Base-by-base conservation (phyloP, 2,113 vertebrate species). In the Halcyon malimbica region DNA sequence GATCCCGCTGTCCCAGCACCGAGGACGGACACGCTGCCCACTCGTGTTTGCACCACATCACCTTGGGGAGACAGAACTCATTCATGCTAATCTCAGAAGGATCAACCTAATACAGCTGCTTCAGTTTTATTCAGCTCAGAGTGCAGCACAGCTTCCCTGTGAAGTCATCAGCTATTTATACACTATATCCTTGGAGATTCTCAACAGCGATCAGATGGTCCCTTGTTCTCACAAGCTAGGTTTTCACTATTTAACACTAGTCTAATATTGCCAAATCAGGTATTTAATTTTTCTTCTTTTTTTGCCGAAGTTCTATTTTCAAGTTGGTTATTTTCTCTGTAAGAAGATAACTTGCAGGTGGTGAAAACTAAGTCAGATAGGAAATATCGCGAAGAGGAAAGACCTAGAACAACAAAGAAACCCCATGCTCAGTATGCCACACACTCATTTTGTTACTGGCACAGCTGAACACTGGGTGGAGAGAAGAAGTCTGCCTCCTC, bases 121-220 rank as follows among this genome's bases (percentile, higher is more conserved):
- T 94, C 91, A 70, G 96, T 97, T 93, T 91, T 94, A 94, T 96
- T 95, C 96, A 96, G 92, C 95, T 94, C 92, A 93, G 95, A 97
- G 96, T 50, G 70, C 91, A 93, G 89, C 25, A 11, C 94, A 96
- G 95, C 93, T 96, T 93, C 95, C 63, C 89, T 89, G 93, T 96
- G 96, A 97, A 97, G 96, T 97, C 96, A 96, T 95, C 96, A 87
- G 96, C 96, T 96, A 97, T 95, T 97, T 97, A 96, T 94, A 96
- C 63, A 87, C 91, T 69, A 96, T 94, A 96, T 95, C 96, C 95
- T 96, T 97, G 96, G 96, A 96, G 96, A 97, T 94, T 94, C 92
- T 96, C 91, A 93, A 80, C 91, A 85, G 96, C 44, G 20, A 96
- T 96, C 96, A 96, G 95, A 92, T 77, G 93, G 96, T 94, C 87